Evolutionary conservation across 2,888 invertebrate genomes (phyloP).

Genomic region (Ischnus inquisitorius): DNA sequence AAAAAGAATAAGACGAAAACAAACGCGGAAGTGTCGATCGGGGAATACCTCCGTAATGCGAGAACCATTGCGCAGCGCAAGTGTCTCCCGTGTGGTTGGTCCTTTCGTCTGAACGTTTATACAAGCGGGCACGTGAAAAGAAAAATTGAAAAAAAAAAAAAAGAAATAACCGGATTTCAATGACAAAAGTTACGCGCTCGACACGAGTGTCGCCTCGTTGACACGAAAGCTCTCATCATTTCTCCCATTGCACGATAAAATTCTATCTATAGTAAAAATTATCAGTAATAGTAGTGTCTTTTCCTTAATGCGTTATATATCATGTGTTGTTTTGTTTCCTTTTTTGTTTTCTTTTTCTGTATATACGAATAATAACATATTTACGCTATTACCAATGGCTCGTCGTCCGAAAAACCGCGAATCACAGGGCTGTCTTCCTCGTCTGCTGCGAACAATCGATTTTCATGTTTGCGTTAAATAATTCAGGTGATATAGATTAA

Average conservation of each 20-base stretch:
- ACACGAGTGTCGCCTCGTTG: constrained; percentile 32
- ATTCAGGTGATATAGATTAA: too few relatives aligned
- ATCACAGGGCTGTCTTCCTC: constrained; percentile 96
- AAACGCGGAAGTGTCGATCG: constrained; percentile 45
- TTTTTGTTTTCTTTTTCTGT: constrained; percentile 36
- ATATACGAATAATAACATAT: constrained; percentile 69
- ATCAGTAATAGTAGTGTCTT: constrained; percentile 79
- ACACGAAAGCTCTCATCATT: constrained; percentile 62
- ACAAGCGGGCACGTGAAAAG: constrained; percentile 30
- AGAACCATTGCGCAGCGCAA: constrained; percentile 11
- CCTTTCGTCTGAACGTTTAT: constrained; percentile 53
- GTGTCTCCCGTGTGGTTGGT: constrained; percentile 42
- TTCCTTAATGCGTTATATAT: constrained; percentile 66
- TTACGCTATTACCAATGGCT: constrained; percentile 96
- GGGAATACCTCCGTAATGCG: constrained; percentile 18
- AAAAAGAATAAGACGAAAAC: constrained; percentile 48
- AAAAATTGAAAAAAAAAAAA: constrained; percentile 18
- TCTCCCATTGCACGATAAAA: constrained; percentile 71
- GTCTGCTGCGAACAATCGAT: constrained; percentile 86
- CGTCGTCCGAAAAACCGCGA: constrained; percentile 96
- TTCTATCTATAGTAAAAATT: constrained; percentile 78
- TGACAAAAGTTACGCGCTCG: constrained; percentile 16
- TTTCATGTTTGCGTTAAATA: constrained; percentile 15
- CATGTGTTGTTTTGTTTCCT: constrained; percentile 51
- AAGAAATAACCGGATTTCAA: constrained; percentile 12